Conservation (phyloP, 2,888 invertebrate species). For the Pemphredon lugubris region DNA sequence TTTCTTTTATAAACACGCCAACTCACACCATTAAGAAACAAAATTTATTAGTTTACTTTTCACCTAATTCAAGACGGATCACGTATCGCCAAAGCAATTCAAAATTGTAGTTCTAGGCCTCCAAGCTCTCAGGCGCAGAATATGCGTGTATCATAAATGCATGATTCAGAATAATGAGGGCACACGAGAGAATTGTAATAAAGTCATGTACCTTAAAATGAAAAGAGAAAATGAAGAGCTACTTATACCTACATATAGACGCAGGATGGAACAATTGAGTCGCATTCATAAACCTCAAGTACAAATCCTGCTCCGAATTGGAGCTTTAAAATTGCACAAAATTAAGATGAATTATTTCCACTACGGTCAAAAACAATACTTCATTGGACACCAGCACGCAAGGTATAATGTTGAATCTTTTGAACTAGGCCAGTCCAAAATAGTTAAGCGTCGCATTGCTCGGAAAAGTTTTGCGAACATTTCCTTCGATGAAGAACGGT, state of each 20-base stretch:
- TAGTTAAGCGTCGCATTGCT: background rate
- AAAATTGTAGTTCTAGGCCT: conserved; percentile 63
- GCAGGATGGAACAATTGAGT: conserved; percentile 1
- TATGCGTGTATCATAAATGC: conserved; percentile 55
- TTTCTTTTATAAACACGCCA: background rate
- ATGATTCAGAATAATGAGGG: conserved; percentile 52
- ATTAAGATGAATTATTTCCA: conserved; percentile 14
- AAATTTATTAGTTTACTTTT: background rate
- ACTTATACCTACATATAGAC: conserved; percentile 5
- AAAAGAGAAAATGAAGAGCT: conserved; percentile 12
- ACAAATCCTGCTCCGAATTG: conserved; percentile 2
- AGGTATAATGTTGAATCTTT: conserved; percentile 23
- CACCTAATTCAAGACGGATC: background rate
- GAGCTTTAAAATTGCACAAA: conserved; percentile 8
- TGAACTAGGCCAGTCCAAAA: conserved; percentile 46
- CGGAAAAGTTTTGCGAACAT: background rate
- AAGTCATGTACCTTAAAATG: conserved; percentile 17
- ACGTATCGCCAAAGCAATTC: conserved; percentile 6
- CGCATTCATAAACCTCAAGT: background rate
- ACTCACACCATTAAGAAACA: background rate
- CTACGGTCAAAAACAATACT: conserved; percentile 17
- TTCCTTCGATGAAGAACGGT: background rate
- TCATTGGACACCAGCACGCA: background rate
- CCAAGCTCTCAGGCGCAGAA: conserved; percentile 74
- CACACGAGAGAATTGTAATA: conserved; percentile 43